phyloP scores from a whole-genome alignment of 2,113 vertebrate species.

The Leucoraja erinaceus region DNA sequence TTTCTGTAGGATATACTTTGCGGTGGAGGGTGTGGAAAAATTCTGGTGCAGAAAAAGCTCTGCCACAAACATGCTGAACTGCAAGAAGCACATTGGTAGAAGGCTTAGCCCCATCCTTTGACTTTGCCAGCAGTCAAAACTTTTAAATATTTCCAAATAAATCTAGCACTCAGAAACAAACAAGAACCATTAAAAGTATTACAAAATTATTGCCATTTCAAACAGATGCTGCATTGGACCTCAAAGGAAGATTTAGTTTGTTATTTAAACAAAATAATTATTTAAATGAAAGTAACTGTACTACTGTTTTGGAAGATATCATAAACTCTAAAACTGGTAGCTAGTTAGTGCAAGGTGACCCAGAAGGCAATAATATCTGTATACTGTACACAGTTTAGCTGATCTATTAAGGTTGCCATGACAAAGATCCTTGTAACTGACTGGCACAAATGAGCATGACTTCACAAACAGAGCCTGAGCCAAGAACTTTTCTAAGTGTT shows the following conservation, averaged over 20 bases:
- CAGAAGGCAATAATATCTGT: slow-evolving; percentile 32
- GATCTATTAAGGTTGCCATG: slow-evolving; percentile 39
- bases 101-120: too few species aligned
- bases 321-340: neutral
- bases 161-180: too few species aligned
- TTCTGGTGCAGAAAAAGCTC: neutral
- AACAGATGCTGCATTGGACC: neutral
- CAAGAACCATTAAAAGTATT: too few species aligned
- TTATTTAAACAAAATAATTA: neutral
- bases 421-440: slow-evolving; percentile 18
- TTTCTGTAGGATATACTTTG: neutral
- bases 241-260: neutral
- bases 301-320: neutral
- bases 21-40: neutral
- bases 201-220: too few species aligned
- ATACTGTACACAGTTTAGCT: slow-evolving; percentile 38
- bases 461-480: slow-evolving; percentile 32
- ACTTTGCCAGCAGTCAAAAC: too few species aligned
- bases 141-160: too few species aligned
- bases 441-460: slow-evolving; percentile 33
- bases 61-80: too few species aligned
- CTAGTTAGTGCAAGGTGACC: slow-evolving; percentile 29
- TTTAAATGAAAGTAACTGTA: neutral
- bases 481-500: slow-evolving; percentile 29
- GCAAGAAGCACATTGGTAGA: too few species aligned